Conservation (phyloP, 2,113 vertebrate genomes). For the Protomyctophum bolini region DNA sequence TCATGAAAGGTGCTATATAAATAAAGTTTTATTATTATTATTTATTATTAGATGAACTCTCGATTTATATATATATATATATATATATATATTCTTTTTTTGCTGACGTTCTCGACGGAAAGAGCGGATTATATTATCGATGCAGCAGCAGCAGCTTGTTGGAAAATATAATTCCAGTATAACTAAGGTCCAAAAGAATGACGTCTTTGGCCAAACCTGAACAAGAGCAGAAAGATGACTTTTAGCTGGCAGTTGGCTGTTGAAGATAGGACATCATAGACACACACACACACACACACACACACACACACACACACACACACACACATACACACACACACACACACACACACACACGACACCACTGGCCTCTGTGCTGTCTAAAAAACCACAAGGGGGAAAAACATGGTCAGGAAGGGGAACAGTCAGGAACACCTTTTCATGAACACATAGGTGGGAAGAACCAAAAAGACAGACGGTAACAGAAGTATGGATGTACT, state of each 20-base stretch:
- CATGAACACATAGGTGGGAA: conserved; percentile 6
- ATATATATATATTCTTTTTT: too few relatives aligned
- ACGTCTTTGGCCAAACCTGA: neutral
- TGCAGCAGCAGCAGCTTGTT: too few relatives aligned
- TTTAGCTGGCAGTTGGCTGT: conserved; percentile 62
- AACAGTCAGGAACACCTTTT: too few relatives aligned
- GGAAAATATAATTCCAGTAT: too few relatives aligned
- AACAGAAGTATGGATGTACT: conserved; percentile 20
- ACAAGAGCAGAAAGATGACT: conserved; percentile 46
- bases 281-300: neutral
- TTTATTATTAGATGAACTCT: too few relatives aligned
- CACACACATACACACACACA: neutral
- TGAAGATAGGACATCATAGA: conserved; percentile 47
- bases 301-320: neutral
- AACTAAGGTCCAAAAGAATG: too few relatives aligned
- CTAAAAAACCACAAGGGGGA: conserved; percentile 11
- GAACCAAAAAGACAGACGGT: conserved; percentile 9
- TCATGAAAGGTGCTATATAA: too few relatives aligned
- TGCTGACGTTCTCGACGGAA: too few relatives aligned
- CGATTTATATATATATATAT: too few relatives aligned
- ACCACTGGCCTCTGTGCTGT: conserved; percentile 39
- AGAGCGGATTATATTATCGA: too few relatives aligned
- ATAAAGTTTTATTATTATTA: too few relatives aligned
- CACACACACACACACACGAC: conserved; percentile 17
- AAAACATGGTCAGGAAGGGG: neutral